Conservation (phyloP, 2,113 vertebrate species). For the Nyctibius bracteatus region DNA sequence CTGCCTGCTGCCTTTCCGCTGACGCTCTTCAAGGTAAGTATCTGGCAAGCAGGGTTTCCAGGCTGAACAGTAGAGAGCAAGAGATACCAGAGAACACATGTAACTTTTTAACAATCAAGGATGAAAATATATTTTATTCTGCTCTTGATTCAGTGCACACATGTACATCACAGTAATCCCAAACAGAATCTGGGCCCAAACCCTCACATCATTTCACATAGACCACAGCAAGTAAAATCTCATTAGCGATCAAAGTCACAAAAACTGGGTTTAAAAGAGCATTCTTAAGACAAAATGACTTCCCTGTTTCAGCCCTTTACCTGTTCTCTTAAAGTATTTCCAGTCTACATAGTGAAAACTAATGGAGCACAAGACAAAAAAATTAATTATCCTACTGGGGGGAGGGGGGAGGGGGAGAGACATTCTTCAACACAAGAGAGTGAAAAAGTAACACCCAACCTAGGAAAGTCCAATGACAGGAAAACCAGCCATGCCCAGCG, state of each 20-base stretch:
- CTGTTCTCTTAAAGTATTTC: neutral
- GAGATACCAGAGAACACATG: fast-evolving
- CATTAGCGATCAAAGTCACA: neutral
- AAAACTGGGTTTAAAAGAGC: neutral
- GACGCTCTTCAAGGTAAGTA: neutral
- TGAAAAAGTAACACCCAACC: neutral
- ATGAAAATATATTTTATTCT: neutral
- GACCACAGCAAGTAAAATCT: neutral
- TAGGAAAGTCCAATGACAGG: fast-evolving
- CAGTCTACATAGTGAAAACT: neutral
- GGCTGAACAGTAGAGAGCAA: neutral
- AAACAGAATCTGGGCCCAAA: neutral
- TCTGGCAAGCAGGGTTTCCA: neutral
- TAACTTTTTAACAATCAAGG: neutral
- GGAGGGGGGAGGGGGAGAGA: neutral
- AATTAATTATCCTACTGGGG: neutral
- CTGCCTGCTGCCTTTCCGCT: neutral
- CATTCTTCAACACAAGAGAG: neutral
- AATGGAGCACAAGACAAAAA: neutral
- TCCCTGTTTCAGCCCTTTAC: neutral
- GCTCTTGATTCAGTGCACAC: neutral
- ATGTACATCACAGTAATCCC: fast-evolving
- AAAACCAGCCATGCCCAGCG: neutral
- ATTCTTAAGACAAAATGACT: neutral
- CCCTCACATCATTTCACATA: neutral